A percentile compares a stretch with the other conserved stretches of the same genome.
These are phyloP conservation scores for Oligia fasciuncula DNA, from an alignment of 2,888 invertebrate species.

Conservation along the genomic window DNA sequence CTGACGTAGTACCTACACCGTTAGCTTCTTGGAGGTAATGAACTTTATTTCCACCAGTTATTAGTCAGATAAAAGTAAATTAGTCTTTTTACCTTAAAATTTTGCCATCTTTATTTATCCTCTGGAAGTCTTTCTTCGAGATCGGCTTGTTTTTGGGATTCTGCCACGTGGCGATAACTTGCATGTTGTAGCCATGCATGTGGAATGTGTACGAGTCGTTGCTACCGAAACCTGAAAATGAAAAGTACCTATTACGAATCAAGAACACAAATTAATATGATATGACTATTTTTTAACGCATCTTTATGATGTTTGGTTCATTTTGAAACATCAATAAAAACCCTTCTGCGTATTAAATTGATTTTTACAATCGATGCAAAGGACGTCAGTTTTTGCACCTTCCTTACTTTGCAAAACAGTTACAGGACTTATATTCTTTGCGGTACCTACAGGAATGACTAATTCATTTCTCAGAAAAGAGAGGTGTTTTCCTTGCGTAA, in stretches of 20 bases:
- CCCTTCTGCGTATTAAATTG: neutral
- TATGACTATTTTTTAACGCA: neutral
- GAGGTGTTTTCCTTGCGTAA: no score
- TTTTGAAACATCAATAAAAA: neutral
- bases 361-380: neutral
- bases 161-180: slow-evolving; percentile 85
- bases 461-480: no score
- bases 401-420: neutral
- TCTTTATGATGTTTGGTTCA: neutral
- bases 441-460: neutral
- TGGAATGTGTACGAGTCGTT: slow-evolving; percentile 91
- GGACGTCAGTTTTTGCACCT: neutral
- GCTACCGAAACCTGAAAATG: slow-evolving; percentile 85
- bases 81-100: slow-evolving; percentile 76
- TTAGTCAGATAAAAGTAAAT: neutral
- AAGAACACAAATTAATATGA: neutral
- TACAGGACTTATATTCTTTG: neutral
- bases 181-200: slow-evolving; percentile 90
- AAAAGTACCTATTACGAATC: neutral
- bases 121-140: slow-evolving; percentile 79
- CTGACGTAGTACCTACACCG: neutral
- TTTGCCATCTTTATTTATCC: slow-evolving; percentile 77
- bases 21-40: neutral
- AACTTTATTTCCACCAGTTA: neutral
- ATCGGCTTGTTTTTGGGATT: slow-evolving; percentile 79